Conservation (phyloP, 2,113 vertebrate genomes). For the Myrmecophaga tridactyla region DNA sequence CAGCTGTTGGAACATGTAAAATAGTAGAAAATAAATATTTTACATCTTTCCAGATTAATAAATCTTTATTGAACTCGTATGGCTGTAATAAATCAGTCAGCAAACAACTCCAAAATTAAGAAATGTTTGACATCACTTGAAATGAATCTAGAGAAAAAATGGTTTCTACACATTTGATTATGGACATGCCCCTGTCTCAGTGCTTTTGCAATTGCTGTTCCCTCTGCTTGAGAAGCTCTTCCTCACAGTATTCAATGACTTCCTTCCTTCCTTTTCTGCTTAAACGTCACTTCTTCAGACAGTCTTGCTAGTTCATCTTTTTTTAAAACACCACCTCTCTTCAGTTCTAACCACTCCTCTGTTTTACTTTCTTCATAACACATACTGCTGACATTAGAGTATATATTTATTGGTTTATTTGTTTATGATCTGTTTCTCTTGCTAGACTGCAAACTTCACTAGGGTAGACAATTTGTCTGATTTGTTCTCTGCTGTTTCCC, state of each 20-base stretch:
- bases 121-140: not conserved
- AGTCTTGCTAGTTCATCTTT: not conserved
- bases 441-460: not conserved
- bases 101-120: not conserved
- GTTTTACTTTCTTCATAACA: not conserved
- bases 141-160: not conserved
- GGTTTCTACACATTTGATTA: not conserved
- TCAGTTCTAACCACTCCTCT: not conserved
- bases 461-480: not conserved
- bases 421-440: not conserved
- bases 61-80: not conserved
- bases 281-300: not conserved
- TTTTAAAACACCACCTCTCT: not conserved
- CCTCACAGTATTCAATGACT: not conserved
- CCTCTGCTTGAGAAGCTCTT: not conserved
- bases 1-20: not conserved
- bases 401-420: fast-evolving
- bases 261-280: not conserved
- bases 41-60: not conserved
- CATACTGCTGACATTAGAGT: not conserved
- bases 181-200: not conserved
- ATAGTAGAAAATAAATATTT: not conserved
- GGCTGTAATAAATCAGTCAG: not conserved
- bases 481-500: not conserved
- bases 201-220: not conserved